These are phyloP conservation scores for Theocolax elegans DNA, from an alignment of 1,140 invertebrate species.

Conservation along the genomic window DNA sequence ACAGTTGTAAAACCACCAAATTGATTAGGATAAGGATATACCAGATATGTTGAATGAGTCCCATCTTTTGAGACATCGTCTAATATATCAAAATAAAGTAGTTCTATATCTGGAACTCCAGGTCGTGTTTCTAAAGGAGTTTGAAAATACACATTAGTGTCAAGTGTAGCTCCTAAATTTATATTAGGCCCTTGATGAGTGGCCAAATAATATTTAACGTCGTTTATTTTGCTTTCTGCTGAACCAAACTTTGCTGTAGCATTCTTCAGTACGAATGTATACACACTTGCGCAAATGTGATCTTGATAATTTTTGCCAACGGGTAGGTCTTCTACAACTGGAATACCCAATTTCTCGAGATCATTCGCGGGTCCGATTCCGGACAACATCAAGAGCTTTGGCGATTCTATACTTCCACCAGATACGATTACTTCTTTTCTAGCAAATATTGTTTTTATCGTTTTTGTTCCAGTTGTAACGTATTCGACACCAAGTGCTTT, in stretches of 20 bases:
- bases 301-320: constrained; percentile 73
- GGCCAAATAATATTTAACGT: neutral
- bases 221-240: neutral
- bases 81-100: neutral
- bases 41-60: neutral
- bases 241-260: neutral
- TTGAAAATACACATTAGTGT: neutral
- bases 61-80: neutral
- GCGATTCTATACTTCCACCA: constrained; percentile 78
- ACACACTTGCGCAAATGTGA: constrained; percentile 53
- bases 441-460: constrained; percentile 19
- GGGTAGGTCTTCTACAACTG: constrained; percentile 64
- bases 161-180: neutral
- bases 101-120: constrained; percentile 19
- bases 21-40: neutral
- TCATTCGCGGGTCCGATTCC: constrained; percentile 72
- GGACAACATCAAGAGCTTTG: constrained; percentile 79
- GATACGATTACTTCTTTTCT: constrained; percentile 75
- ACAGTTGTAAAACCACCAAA: neutral
- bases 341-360: constrained; percentile 62
- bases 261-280: neutral
- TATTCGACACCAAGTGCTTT: constrained; percentile 34
- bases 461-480: constrained; percentile 49
- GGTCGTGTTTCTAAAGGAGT: neutral
- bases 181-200: neutral